These are phyloP conservation scores for Cyphomyrus plagiostoma DNA, from an alignment of 2,113 vertebrate species.

Conservation along the genomic window DNA sequence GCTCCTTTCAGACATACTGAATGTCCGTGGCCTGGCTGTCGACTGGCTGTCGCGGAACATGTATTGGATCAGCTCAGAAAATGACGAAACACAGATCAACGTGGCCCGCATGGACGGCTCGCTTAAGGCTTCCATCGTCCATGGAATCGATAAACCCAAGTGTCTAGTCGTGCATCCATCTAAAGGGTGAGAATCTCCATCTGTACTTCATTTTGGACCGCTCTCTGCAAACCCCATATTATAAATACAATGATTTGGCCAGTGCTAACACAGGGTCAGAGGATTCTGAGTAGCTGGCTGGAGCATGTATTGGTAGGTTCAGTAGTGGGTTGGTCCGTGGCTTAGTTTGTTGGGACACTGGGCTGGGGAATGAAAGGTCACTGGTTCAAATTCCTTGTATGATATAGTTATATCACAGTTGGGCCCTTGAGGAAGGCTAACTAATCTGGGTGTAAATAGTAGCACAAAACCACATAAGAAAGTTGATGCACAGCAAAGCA, in stretches of 20 bases:
- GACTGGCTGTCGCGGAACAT: constrained; percentile 83
- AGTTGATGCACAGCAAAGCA: neutral
- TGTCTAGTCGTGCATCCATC: constrained; percentile 75
- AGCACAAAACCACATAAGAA: neutral
- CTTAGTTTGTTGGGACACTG: neutral
- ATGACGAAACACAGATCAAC: constrained; percentile 81
- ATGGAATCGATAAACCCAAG: constrained; percentile 78
- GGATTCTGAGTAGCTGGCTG: neutral
- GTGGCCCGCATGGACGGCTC: constrained; percentile 78
- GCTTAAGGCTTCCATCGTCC: constrained; percentile 76
- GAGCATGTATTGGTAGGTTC: neutral
- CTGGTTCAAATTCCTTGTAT: neutral
- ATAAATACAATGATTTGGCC: neutral
- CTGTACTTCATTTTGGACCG: neutral
- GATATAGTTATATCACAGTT: neutral
- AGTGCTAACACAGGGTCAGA: neutral
- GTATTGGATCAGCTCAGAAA: constrained; percentile 83
- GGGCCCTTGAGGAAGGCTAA: neutral
- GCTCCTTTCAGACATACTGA: constrained; percentile 67
- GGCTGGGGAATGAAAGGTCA: neutral
- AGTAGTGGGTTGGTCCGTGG: neutral
- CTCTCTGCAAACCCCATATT: neutral
- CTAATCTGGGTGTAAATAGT: neutral
- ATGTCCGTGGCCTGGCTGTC: constrained; percentile 73
- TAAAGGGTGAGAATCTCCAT: constrained; percentile 65